Evolutionary conservation across 1,140 invertebrate genomes (phyloP), one percentile per base, ranked within the genome.

Genomic region (Eumeta japonica): DNA sequence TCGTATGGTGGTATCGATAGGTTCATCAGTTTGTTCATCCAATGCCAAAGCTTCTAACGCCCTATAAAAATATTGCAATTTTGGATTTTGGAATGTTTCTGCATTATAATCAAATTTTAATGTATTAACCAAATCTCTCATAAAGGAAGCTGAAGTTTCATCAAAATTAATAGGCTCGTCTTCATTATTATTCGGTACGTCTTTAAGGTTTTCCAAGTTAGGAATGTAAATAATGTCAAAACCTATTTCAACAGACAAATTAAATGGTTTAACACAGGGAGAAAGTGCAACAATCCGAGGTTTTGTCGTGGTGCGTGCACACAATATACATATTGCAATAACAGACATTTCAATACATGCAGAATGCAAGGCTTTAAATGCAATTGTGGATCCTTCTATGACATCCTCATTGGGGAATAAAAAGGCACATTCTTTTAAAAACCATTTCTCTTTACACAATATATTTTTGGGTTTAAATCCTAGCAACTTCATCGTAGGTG

Each of bases 391-490:
- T 10, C 64, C 67, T 62, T 72, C 63, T 46, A 74, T 55, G 27
- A 43, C 40, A 30, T 38, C 52, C 52, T 74, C 70, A 62, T 58
- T 64, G 18, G 70, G 65, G 52, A 58, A 74, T 31, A 74, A 50
- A 38, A 72, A 74, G 18, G 66, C 60, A 28, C 62, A 49, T 35
- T 48, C 37, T 55, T 70, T 70, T 2, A 63, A 43, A 46, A 53
- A 72, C 60, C 70, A 74, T 46, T 70, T 74, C 35, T 72, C 61
- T 48, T 72, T 74, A 29, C 55, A 56, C 19, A 72, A 47, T 3
- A 58, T 38, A 35, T 27, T 52, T 17, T 35, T 50, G 30, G 70
- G 61, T 48, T 74, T 74, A 35, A 74, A 72, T 31, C 70, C 70
- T 10, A 74, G 48, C n/a, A 74, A 45, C 48, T 66, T 74, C 19